These are phyloP conservation scores for Hippocampus mohnikei DNA, from an alignment of 2,113 vertebrate genomes.

Conservation along the genomic window DNA sequence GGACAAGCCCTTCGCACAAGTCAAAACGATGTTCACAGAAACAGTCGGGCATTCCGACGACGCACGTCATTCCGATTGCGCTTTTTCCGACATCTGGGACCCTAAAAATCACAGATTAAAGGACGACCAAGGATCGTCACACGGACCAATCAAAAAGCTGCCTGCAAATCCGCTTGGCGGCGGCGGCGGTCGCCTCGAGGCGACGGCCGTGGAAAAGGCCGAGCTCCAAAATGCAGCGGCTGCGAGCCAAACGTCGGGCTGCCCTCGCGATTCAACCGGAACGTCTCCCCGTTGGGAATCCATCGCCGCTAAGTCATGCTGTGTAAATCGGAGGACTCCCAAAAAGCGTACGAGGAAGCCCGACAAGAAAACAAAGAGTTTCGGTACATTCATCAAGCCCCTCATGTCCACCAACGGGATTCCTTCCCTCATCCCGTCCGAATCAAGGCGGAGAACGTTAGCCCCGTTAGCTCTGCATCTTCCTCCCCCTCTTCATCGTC, in stretches of 20 bases:
- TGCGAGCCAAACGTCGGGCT: conserved; percentile 27
- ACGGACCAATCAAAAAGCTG: conserved; percentile 46
- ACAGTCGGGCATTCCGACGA: conserved; percentile 12
- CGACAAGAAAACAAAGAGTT: conserved; percentile 54
- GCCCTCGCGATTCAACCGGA: conserved; percentile 25
- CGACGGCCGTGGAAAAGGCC: conserved; percentile 60
- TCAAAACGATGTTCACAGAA: conserved; percentile 29
- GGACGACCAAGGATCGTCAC: conserved; percentile 14
- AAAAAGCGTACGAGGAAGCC: conserved; percentile 57
- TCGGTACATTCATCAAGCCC: conserved; percentile 48
- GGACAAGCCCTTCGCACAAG: conserved; percentile 9
- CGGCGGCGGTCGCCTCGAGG: conserved; percentile 66
- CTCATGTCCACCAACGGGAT: conserved; percentile 1
- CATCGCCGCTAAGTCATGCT: conserved; percentile 7
- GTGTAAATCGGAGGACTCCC: conserved; percentile 35
- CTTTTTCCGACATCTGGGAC: neutral
- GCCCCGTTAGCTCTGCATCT: conserved; percentile 35
- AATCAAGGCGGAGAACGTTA: conserved; percentile 58
- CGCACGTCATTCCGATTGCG: neutral
- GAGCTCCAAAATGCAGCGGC: conserved; percentile 48
- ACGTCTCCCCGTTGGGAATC: conserved; percentile 24
- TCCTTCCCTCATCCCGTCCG: conserved; percentile 13
- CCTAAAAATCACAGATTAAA: conserved; percentile 16
- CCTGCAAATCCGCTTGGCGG: conserved; percentile 63
- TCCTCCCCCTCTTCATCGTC: conserved; percentile 43